These are phyloP conservation scores for Furnarius figulus DNA, from an alignment of 2,113 vertebrate genomes.

Conservation along the genomic window DNA sequence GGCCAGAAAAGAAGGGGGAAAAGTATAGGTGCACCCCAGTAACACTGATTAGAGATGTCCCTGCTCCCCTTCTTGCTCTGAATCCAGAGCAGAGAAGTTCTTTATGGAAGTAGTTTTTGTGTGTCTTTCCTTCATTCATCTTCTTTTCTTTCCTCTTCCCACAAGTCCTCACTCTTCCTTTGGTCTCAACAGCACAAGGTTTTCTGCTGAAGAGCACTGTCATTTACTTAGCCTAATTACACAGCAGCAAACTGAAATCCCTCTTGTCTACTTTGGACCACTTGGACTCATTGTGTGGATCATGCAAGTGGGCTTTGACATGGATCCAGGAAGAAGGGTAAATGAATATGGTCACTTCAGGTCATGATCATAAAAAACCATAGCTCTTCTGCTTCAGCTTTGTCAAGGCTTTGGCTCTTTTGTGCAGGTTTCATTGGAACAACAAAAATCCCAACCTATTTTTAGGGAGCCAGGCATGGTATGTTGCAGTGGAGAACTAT, in stretches of 20 bases:
- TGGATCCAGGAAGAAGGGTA: background rate
- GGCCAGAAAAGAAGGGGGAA: background rate
- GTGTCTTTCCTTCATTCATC: background rate
- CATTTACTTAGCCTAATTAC: background rate
- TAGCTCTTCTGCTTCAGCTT: background rate
- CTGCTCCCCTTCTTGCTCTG: background rate
- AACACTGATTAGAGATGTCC: accelerated
- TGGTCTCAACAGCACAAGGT: background rate
- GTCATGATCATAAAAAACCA: constrained; percentile 9
- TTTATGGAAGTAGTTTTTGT: background rate
- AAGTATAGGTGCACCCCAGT: background rate
- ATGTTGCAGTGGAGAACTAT: background rate
- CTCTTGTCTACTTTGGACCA: background rate
- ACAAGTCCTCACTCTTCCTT: background rate
- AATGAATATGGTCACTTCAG: constrained; percentile 11
- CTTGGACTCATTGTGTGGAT: background rate
- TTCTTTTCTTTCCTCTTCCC: background rate
- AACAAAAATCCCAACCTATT: background rate
- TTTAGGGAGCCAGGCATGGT: background rate
- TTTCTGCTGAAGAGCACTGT: background rate
- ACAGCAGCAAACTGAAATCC: background rate
- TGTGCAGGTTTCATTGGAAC: background rate
- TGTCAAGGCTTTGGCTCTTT: constrained; percentile 11
- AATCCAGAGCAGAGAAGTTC: background rate
- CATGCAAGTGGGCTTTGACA: background rate